Conservation (phyloP, 2,797 vertebrate genomes). For the Anguilla megastoma region DNA sequence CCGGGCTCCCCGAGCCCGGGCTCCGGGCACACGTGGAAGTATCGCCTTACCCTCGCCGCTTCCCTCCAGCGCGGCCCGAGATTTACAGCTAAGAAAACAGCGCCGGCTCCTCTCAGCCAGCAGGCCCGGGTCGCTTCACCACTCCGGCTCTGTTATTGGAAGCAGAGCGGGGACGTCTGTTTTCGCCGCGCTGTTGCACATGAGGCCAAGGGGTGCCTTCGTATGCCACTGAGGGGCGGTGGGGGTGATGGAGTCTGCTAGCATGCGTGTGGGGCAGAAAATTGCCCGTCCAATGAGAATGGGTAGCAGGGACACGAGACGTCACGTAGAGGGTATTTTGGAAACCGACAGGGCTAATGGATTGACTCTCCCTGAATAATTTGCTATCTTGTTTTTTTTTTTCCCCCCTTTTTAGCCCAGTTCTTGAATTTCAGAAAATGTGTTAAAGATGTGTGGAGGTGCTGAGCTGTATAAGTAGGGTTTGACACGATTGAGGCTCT, state of each 20-base stretch:
- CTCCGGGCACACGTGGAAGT: conserved; percentile 68
- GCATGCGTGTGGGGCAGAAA: conserved; percentile 66
- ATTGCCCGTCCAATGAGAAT: conserved; percentile 66
- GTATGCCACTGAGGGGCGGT: conserved; percentile 64
- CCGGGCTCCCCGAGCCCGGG: conserved; percentile 47
- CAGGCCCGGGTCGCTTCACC: conserved; percentile 59
- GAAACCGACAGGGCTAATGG: conserved; percentile 1
- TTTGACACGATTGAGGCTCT: not conserved
- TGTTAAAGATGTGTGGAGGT: conserved; percentile 17
- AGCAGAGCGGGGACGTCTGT: conserved; percentile 63
- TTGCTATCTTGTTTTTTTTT: conserved; percentile 8
- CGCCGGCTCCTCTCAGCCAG: conserved; percentile 53
- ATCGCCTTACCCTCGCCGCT: conserved; percentile 66
- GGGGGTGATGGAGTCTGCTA: conserved; percentile 46
- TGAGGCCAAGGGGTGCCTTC: conserved; percentile 66
- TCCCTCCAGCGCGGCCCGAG: conserved; percentile 56
- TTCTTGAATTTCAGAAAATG: conserved; percentile 18
- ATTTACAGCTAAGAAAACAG: conserved; percentile 73
- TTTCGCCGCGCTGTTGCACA: conserved; percentile 70
- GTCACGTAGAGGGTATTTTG: conserved; percentile 56
- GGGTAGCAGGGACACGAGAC: conserved; percentile 60
- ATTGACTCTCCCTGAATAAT: conserved; percentile 16
- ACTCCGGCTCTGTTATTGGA: conserved; percentile 66
- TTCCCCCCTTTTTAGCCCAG: not conserved
- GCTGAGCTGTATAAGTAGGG: conserved; percentile 5